These are phyloP conservation scores for Ramazzottius varieornatus DNA, from an alignment of 2,888 invertebrate genomes.

Conservation along the genomic window DNA sequence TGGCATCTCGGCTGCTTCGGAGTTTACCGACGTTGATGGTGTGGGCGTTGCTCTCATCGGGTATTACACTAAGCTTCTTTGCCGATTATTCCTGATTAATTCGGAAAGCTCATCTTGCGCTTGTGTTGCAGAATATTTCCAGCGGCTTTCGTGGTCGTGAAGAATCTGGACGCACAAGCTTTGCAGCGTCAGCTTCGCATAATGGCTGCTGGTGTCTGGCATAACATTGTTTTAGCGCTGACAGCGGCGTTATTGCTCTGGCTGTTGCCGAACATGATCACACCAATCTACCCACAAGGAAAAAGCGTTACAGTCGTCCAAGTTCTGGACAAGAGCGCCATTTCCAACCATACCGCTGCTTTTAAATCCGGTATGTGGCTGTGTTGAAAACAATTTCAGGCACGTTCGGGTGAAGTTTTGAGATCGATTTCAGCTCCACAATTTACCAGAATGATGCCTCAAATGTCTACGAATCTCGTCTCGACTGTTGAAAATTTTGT, in stretches of 20 bases:
- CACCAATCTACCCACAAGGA: neutral
- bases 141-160: neutral
- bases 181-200: neutral
- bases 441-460: too few species aligned
- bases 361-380: neutral
- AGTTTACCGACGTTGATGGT: neutral
- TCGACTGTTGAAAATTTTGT: too few species aligned
- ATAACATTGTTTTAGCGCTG: neutral
- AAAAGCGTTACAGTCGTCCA: neutral
- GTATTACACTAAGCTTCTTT: too few species aligned
- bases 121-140: neutral
- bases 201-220: conserved; percentile 1
- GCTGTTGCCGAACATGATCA: neutral
- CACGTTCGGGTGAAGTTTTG: too few species aligned
- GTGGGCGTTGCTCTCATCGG: neutral
- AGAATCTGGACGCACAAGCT: conserved; percentile 1
- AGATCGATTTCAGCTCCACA: too few species aligned
- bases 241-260: neutral
- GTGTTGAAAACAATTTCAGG: too few species aligned
- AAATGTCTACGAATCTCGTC: too few species aligned
- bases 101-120: neutral
- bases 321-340: neutral
- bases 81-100: too few species aligned
- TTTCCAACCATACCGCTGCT: neutral
- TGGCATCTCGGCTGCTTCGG: neutral